Evolutionary conservation across 1,140 invertebrate species (phyloP).

Genomic region (Platorchestia sp.): DNA sequence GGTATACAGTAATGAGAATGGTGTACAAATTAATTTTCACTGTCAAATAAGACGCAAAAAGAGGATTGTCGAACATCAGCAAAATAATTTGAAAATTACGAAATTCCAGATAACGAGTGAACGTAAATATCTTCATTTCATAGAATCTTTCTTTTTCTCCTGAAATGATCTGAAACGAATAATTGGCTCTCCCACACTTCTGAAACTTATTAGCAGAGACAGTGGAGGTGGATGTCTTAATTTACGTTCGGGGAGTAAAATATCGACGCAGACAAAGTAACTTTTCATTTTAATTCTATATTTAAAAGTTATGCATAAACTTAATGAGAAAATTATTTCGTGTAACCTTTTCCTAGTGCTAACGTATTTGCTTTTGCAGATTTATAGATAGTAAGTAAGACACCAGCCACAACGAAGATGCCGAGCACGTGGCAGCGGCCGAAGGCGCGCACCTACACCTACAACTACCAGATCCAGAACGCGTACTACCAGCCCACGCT

Average conservation of each 20-base stretch:
- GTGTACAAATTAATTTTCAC: no score
- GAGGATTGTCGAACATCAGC: no score
- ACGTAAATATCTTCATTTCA: neutral
- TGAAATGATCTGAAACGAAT: neutral
- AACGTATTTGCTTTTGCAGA: neutral
- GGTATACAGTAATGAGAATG: no score
- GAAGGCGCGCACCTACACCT: slow-evolving; percentile 56
- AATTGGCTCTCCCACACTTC: neutral
- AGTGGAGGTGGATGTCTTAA: neutral
- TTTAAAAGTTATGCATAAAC: neutral
- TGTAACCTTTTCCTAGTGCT: neutral
- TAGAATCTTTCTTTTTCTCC: neutral
- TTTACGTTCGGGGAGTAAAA: neutral
- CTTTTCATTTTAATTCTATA: no score
- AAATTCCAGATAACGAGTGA: no score
- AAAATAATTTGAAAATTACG: no score
- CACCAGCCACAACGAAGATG: slow-evolving; percentile 45
- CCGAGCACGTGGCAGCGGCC: slow-evolving; percentile 60
- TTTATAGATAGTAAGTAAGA: neutral
- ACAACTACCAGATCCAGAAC: slow-evolving; percentile 57
- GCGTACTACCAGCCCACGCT: slow-evolving; percentile 57
- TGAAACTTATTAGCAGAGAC: neutral
- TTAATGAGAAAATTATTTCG: neutral
- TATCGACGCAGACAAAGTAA: neutral
- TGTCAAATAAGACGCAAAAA: no score